These are phyloP conservation scores for Mirza zaza DNA, from an alignment of 2,113 vertebrate species.

Conservation along the genomic window DNA sequence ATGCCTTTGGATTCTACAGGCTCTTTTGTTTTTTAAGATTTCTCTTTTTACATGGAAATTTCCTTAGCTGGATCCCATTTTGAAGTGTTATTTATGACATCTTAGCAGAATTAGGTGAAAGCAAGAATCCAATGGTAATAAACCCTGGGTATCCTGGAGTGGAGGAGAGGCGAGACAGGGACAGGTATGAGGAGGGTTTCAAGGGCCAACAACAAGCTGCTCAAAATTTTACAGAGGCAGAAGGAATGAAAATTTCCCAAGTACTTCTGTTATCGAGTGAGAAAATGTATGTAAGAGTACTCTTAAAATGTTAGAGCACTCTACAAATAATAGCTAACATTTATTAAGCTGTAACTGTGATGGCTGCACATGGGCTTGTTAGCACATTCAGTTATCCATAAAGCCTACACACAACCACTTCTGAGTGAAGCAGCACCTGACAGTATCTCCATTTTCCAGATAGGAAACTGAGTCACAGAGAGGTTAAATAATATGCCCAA, in stretches of 20 bases:
- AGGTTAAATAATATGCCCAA: neutral
- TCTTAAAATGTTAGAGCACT: neutral
- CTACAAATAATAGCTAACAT: neutral
- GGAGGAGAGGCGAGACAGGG: neutral
- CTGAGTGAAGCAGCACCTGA: neutral
- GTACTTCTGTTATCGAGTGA: neutral
- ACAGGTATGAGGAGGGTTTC: neutral
- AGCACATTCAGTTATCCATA: neutral
- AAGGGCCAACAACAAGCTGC: neutral
- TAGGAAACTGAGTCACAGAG: neutral
- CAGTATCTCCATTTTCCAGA: neutral
- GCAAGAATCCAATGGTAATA: neutral
- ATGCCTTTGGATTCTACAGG: neutral
- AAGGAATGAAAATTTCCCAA: neutral
- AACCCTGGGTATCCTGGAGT: accelerated
- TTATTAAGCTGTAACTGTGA: neutral
- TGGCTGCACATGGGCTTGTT: neutral
- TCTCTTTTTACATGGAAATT: neutral
- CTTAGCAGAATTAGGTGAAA: neutral
- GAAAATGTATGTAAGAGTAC: neutral
- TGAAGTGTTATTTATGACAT: neutral
- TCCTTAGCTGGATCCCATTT: neutral
- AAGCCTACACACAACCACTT: neutral
- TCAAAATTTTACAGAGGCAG: neutral
- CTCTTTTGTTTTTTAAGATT: neutral